Percentiles rank a stretch among this genome's conserved stretches.
Conservation (phyloP, 1,140 invertebrate genomes). For the Drosophila navojoa region DNA sequence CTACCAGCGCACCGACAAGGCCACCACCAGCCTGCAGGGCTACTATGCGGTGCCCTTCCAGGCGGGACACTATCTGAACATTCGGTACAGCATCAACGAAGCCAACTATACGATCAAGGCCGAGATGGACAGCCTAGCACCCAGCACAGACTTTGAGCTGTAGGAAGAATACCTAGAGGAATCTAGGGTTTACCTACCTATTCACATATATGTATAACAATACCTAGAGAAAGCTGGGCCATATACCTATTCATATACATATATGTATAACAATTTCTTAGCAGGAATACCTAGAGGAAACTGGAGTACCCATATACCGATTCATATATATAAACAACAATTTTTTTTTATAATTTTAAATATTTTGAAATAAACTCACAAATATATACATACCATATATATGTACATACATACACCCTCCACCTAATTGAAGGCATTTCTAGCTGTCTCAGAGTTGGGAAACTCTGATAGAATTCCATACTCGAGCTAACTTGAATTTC, state of each 20-base stretch:
- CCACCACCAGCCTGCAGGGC: conserved; percentile 43
- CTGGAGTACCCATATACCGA: background rate
- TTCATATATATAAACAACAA: background rate
- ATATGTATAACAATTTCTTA: too few relatives aligned
- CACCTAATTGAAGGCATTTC: too few relatives aligned
- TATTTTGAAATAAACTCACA: background rate
- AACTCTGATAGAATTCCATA: too few relatives aligned
- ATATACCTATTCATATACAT: too few relatives aligned
- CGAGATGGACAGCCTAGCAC: conserved; percentile 45
- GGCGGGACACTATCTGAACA: conserved; percentile 53
- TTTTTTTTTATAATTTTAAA: background rate
- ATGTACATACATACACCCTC: too few relatives aligned
- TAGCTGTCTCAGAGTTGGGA: too few relatives aligned
- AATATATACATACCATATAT: too few relatives aligned
- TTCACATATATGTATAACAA: too few relatives aligned
- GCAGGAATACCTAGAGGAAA: background rate
- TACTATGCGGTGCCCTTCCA: conserved; percentile 57
- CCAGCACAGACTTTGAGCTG: conserved; percentile 43
- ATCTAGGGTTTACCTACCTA: background rate
- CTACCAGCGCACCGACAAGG: conserved; percentile 53
- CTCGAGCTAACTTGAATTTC: background rate
- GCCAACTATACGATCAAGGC: conserved; percentile 70
- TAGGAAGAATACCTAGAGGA: background rate
- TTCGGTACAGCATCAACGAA: conserved; percentile 70
- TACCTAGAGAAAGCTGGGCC: too few relatives aligned